These are phyloP conservation scores for Isurus oxyrinchus DNA, from an alignment of 2,113 vertebrate genomes.

Conservation along the genomic window DNA sequence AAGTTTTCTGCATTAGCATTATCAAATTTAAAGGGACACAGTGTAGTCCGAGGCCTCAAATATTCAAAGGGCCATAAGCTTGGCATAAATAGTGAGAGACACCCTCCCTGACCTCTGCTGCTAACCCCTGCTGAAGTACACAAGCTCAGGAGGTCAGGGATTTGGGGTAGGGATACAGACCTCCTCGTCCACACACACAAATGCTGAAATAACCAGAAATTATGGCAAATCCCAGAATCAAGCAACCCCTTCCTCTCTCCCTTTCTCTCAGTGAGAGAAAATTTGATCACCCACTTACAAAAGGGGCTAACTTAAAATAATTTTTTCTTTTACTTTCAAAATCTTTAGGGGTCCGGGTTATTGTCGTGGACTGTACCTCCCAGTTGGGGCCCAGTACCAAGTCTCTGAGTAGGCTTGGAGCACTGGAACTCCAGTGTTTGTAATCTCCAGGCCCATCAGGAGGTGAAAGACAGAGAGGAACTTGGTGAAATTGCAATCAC, in stretches of 20 bases:
- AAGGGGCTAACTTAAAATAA: not conserved
- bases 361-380: not conserved
- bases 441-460: not conserved
- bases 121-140: not conserved
- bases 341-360: too few relatives aligned
- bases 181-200: not conserved
- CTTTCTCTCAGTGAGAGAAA: not conserved
- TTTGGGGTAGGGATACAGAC: not conserved
- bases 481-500: too few relatives aligned
- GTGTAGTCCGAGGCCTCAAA: not conserved
- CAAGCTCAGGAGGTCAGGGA: not conserved
- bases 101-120: not conserved
- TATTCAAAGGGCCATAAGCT: not conserved
- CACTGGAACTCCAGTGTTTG: not conserved
- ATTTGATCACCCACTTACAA: not conserved
- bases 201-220: not conserved
- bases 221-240: not conserved
- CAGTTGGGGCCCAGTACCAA: not conserved
- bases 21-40: not conserved
- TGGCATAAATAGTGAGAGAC: not conserved
- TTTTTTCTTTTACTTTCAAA: too few relatives aligned
- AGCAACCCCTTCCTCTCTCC: not conserved
- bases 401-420: not conserved
- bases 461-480: too few relatives aligned
- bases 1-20: not conserved